Evolutionary conservation across 2,888 invertebrate genomes (phyloP), one percentile per base, ranked within the genome.

Genomic region (Argyresthia albistria): DNA sequence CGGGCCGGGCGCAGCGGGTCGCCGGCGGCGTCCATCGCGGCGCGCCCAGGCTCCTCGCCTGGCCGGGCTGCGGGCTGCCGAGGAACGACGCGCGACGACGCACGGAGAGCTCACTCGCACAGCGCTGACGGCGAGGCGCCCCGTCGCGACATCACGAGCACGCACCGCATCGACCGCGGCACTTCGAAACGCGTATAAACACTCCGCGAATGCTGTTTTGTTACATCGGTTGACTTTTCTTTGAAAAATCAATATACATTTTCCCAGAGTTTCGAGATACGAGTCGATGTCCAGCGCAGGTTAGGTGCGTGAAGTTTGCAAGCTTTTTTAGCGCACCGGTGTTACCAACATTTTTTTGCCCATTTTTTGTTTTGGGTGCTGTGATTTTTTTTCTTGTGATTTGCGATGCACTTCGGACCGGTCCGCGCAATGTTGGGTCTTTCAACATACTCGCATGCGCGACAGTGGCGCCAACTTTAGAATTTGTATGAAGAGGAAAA

Each of bases 241-340:
- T 86, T 87, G 87, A 88, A 88, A 88, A 88, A 88, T 88, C 88
- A 88, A 88, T 88, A 88, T 83, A 87, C 88, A 88, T 88, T 88
- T 88, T 87, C 86, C 81, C 82, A 80, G 82, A 82, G 83, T 86
- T 79, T 77, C 72, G 82, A 79, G 73, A 79, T 80, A 83, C 80
- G 88, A 87, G 88, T 88, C 87, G 88, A 88, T 87, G 88, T 88
- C 88, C 88, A 88, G 88, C 88, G 88, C 88, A 88, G 88, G 84
- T 87, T 86, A 86, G 79, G 80, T 84, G 86, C 88, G 83, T 88
- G 88, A 88, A 88, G 88, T 88, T 88, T 88, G 88, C 88, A 86
- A 88, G 88, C 88, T 88, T 88, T 88, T 88, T 88, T 88, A 88
- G 88, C 88, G 84, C 87, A 83, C 80, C 87, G 84, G 88, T 88